Evolutionary conservation across 2,888 invertebrate species (phyloP).

Genomic region (Eurois occulta): DNA sequence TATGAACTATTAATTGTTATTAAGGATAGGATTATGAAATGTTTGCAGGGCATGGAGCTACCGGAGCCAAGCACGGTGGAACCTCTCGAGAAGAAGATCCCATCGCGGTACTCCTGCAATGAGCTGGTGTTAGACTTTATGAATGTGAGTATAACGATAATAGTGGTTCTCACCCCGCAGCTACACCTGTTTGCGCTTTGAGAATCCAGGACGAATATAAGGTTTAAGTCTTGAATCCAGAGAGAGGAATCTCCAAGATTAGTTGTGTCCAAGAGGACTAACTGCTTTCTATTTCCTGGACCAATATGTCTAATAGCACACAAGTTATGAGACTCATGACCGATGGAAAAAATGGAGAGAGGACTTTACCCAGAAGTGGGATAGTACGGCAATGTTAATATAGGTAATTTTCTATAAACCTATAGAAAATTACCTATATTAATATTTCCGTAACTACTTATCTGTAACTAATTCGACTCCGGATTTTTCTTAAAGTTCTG

Average conservation of each 20-base stretch:
- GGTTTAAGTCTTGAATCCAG: background rate
- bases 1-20: background rate
- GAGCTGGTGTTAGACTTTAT: conserved; percentile 95
- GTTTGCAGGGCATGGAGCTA: conserved; percentile 96
- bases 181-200: background rate
- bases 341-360: background rate
- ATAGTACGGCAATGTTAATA: no score
- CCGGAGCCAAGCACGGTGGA: conserved; percentile 97
- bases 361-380: background rate
- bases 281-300: background rate
- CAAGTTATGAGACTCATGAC: no score
- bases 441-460: no score
- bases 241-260: background rate
- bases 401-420: no score
- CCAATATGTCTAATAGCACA: background rate
- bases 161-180: background rate
- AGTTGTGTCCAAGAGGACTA: no score
- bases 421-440: no score
- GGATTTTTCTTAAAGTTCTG: background rate
- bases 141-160: conserved; percentile 90
- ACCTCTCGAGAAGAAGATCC: conserved; percentile 96
- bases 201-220: background rate
- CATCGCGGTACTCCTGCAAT: conserved; percentile 92
- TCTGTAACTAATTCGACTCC: no score
- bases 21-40: no score